Conservation (phyloP, 2,113 vertebrate genomes). For the Dicaeum eximium region DNA sequence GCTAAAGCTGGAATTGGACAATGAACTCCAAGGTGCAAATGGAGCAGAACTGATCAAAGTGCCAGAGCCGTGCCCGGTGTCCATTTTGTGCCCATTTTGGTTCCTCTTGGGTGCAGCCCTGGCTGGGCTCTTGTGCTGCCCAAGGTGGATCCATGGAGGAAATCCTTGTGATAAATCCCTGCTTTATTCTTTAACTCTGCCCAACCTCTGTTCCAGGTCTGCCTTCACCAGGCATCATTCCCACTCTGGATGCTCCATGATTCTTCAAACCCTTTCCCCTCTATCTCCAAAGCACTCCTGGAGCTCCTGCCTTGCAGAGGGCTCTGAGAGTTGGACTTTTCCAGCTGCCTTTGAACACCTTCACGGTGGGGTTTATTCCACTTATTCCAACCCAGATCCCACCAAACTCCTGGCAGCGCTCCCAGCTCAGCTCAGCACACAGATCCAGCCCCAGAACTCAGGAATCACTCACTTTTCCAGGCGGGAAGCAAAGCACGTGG, state of each 20-base stretch:
- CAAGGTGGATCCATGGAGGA: neutral
- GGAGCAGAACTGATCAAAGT: too few relatives aligned
- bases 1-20: too few relatives aligned
- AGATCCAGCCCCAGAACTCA: rapidly evolving
- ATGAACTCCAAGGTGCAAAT: too few relatives aligned
- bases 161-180: neutral
- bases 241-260: neutral
- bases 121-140: neutral
- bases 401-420: neutral
- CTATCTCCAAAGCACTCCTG: neutral
- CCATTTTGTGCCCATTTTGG: neutral
- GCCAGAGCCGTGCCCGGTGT: too few relatives aligned
- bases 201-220: rapidly evolving
- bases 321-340: neutral
- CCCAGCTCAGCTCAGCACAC: neutral
- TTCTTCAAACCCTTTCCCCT: neutral
- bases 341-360: neutral
- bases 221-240: neutral
- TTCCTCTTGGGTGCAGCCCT: neutral
- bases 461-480: rapidly evolving
- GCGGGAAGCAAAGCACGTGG: neutral
- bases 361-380: rapidly evolving
- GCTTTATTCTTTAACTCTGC: neutral
- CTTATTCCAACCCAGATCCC: neutral
- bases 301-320: neutral